Evolutionary conservation across 2,888 invertebrate species (phyloP).

Genomic region (Chymomyza amoena): DNA sequence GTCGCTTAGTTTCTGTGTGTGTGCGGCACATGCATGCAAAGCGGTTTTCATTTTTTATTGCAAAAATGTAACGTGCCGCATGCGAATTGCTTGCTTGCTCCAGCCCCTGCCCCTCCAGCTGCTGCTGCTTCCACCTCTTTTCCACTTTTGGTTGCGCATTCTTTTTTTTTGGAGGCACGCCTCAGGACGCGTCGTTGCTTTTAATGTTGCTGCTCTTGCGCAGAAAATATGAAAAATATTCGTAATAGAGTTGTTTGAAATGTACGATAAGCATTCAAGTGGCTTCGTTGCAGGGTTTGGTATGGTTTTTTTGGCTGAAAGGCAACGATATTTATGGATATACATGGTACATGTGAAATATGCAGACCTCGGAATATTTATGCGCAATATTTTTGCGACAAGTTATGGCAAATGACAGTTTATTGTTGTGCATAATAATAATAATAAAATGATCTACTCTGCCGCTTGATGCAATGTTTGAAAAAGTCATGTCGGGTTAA

Average conservation of each 20-base stretch:
- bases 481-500: no score
- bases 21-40: conserved; percentile 65
- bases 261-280: conserved; percentile 70
- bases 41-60: conserved; percentile 70
- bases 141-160: background rate
- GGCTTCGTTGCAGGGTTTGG: conserved; percentile 46
- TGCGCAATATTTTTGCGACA: background rate
- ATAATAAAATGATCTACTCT: background rate
- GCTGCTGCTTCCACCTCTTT: background rate
- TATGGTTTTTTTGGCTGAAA: background rate
- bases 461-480: background rate
- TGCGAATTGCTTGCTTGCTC: conserved; percentile 64
- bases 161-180: background rate
- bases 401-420: background rate
- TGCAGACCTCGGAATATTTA: background rate
- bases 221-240: conserved; percentile 73
- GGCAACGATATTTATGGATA: background rate
- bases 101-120: background rate
- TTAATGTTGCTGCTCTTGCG: conserved; percentile 36
- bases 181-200: background rate
- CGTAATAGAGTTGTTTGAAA: conserved; percentile 75
- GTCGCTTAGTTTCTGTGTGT: conserved; percentile 16
- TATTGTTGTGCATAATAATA: background rate
- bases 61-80: conserved; percentile 70
- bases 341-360: background rate